Evolutionary conservation across 1,140 invertebrate species (phyloP).

Genomic region (Agrilus planipennis): DNA sequence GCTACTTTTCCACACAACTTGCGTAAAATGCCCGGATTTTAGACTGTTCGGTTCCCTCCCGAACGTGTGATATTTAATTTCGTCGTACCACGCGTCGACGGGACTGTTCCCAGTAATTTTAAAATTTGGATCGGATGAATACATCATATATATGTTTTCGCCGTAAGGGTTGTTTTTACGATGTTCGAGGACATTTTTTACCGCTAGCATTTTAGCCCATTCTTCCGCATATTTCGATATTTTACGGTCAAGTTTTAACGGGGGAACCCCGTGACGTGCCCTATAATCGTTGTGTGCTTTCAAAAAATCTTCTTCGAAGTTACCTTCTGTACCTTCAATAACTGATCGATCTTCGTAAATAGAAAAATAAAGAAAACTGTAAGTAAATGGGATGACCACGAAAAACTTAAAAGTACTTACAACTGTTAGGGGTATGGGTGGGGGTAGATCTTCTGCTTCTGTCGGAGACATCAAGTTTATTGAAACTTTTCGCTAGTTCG

Average conservation of each 20-base stretch:
- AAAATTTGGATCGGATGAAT: conserved; percentile 60
- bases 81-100: conserved; percentile 60
- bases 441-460: neutral
- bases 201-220: conserved; percentile 67
- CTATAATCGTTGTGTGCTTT: conserved; percentile 67
- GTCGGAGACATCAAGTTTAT: neutral
- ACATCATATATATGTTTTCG: conserved; percentile 69
- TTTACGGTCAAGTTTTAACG: conserved; percentile 44
- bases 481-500: neutral
- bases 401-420: too few relatives aligned
- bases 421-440: too few relatives aligned
- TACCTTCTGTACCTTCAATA: neutral
- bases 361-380: too few relatives aligned
- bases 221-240: conserved; percentile 58
- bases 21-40: conserved; percentile 60
- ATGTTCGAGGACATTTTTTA: conserved; percentile 57
- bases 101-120: conserved; percentile 51
- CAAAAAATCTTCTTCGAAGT: conserved; percentile 31
- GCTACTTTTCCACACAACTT: conserved; percentile 70
- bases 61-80: conserved; percentile 47
- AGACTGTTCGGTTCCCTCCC: conserved; percentile 52
- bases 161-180: conserved; percentile 63
- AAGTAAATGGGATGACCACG: too few relatives aligned
- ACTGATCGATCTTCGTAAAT: too few relatives aligned
- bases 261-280: conserved; percentile 53